phyloP scores from a whole-genome alignment of 1,140 invertebrate genomes.

The Parasteatoda tepidariorum region DNA sequence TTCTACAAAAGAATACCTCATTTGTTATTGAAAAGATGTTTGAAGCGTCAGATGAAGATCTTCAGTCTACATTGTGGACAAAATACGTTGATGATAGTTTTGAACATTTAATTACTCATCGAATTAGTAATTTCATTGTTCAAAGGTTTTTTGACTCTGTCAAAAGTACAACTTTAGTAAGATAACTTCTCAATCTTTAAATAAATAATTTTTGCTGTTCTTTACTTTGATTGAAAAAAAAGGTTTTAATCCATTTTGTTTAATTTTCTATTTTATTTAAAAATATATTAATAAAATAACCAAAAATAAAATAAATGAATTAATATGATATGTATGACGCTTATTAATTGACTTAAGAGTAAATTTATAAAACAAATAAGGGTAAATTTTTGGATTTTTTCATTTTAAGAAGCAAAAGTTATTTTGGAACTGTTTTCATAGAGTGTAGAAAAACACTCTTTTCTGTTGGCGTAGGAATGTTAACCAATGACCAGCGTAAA shows the following conservation, averaged over 20 bases:
- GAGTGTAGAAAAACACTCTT: too few relatives aligned
- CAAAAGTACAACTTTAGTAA: constrained; percentile 54
- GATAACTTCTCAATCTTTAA: neutral
- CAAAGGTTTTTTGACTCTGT: constrained; percentile 62
- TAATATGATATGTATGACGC: too few relatives aligned
- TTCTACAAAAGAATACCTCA: constrained; percentile 33
- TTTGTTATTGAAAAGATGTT: constrained; percentile 51
- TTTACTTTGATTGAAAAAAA: neutral
- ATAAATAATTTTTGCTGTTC: neutral
- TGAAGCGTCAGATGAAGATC: constrained; percentile 33
- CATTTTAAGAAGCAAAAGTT: too few relatives aligned
- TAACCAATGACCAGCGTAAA: too few relatives aligned
- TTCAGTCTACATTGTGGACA: constrained; percentile 34
- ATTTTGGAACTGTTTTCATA: too few relatives aligned
- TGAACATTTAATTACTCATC: constrained; percentile 14
- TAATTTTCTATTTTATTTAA: too few relatives aligned
- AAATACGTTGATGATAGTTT: constrained; percentile 18
- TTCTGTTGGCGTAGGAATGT: too few relatives aligned
- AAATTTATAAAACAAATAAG: too few relatives aligned
- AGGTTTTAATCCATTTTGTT: too few relatives aligned
- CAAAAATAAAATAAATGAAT: neutral
- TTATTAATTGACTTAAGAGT: too few relatives aligned
- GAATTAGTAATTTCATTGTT: constrained; percentile 60
- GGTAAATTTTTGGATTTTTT: too few relatives aligned
- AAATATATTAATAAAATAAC: neutral